phyloP scores from a whole-genome alignment of 2,888 invertebrate genomes.

The Lapara coniferarum region DNA sequence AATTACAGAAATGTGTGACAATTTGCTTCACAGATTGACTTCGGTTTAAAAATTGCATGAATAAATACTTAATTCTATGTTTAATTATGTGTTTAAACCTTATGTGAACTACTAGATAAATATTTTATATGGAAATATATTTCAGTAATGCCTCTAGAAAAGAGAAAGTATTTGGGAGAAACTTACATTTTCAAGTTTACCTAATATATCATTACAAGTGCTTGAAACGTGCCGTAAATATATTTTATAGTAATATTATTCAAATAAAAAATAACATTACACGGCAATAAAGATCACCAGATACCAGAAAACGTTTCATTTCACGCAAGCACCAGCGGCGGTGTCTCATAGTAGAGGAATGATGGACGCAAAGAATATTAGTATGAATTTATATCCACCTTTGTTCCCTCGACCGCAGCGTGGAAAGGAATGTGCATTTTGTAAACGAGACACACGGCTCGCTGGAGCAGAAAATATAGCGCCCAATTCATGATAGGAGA shows the following conservation, averaged over 20 bases:
- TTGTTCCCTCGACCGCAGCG: conserved; percentile 50
- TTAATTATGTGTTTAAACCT: no score
- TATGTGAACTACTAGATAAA: no score
- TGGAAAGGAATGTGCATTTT: conserved; percentile 49
- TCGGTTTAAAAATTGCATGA: no score
- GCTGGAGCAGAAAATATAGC: background rate
- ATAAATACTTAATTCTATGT: no score
- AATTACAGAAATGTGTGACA: no score
- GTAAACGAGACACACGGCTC: conserved; percentile 37
- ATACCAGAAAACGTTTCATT: conserved; percentile 34
- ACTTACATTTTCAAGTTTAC: background rate
- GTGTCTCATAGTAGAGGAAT: conserved; percentile 46
- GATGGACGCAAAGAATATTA: conserved; percentile 58
- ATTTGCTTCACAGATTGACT: no score
- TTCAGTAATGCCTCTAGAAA: background rate
- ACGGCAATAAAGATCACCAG: conserved; percentile 31
- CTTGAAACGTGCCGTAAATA: conserved; percentile 15
- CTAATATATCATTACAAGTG: background rate
- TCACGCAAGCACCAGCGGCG: background rate
- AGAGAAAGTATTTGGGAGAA: background rate
- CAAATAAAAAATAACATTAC: conserved; percentile 24
- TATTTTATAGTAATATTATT: conserved; percentile 18
- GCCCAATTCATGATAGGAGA: background rate
- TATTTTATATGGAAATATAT: background rate
- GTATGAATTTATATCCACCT: conserved; percentile 59